These are phyloP conservation scores for Sinosuthora webbiana DNA, from an alignment of 2,113 vertebrate genomes.

Conservation along the genomic window DNA sequence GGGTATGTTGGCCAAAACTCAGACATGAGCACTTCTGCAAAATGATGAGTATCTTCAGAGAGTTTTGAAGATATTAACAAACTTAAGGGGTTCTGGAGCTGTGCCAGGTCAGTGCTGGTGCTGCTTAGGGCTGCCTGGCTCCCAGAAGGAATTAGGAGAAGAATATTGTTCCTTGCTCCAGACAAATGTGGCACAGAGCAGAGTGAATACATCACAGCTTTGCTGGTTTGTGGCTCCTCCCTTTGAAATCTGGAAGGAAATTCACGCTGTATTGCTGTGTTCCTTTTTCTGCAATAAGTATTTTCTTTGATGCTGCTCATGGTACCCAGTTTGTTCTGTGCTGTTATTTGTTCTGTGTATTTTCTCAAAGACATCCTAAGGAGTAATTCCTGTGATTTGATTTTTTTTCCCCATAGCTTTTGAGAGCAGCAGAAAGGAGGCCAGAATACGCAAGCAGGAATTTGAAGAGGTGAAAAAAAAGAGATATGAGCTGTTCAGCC, in stretches of 20 bases:
- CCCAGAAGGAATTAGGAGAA: not conserved
- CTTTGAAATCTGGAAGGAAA: not conserved
- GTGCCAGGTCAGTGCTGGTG: not conserved
- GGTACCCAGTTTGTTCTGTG: not conserved
- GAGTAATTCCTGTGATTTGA: not conserved
- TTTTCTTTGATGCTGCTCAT: not conserved
- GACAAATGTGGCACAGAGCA: not conserved
- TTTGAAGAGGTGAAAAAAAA: constrained; percentile 88
- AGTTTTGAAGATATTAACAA: not conserved
- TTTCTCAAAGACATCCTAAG: not conserved
- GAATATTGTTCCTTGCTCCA: not conserved
- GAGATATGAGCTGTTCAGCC: constrained; percentile 81
- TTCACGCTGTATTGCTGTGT: fast-evolving
- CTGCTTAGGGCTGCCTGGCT: not conserved
- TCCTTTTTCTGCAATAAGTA: not conserved
- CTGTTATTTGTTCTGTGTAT: not conserved
- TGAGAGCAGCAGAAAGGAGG: constrained; percentile 80
- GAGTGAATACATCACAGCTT: not conserved
- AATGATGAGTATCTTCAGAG: not conserved
- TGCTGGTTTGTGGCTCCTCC: not conserved
- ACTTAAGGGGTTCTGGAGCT: not conserved
- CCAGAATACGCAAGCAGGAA: constrained; percentile 78
- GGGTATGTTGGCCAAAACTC: not conserved
- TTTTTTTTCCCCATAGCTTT: constrained; percentile 77
- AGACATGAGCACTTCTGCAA: not conserved